A percentile compares a stretch with the other conserved stretches of the same genome.
Evolutionary conservation across 2,888 invertebrate species (phyloP).

Genomic region (Crematogaster levior): DNA sequence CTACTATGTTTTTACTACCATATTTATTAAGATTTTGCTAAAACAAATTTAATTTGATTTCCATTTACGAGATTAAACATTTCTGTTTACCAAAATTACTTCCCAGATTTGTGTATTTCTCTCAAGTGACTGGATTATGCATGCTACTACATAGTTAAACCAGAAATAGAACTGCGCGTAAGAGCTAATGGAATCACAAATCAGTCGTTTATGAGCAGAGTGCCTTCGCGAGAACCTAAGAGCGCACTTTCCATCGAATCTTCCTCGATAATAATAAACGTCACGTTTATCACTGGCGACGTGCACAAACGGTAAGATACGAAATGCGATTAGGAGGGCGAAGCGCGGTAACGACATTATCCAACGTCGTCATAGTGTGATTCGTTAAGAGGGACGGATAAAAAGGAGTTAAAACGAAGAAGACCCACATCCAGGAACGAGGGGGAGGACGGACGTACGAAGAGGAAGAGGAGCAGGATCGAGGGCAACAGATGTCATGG

Average conservation of each 20-base stretch:
- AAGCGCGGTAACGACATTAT: slow-evolving; percentile 33
- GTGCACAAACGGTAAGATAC: slow-evolving; percentile 25
- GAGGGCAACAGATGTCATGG: slow-evolving; percentile 77
- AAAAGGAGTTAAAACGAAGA: slow-evolving; percentile 39
- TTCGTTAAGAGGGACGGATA: slow-evolving; percentile 17
- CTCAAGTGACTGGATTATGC: background rate
- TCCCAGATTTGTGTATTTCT: background rate
- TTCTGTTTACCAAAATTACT: background rate
- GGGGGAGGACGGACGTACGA: background rate
- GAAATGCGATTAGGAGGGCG: slow-evolving; percentile 36
- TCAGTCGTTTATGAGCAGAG: slow-evolving; percentile 11
- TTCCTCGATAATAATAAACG: slow-evolving; percentile 27
- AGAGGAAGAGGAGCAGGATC: slow-evolving; percentile 48
- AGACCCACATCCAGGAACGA: slow-evolving; percentile 17
- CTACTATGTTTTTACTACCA: too few relatives aligned
- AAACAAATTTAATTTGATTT: background rate
- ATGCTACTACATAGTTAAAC: background rate
- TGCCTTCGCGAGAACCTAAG: background rate
- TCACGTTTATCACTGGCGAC: slow-evolving; percentile 7
- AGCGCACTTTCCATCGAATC: background rate
- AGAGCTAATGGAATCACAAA: slow-evolving; percentile 24
- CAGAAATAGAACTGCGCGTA: background rate
- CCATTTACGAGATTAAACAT: background rate
- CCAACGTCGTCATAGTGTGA: slow-evolving; percentile 12
- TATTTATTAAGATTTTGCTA: background rate